Evolutionary conservation across 2,113 vertebrate species (phyloP).

Genomic region (western clawed frog (Xenopus tropicalis)): UCB_Xtro_10.0 CM004446.2:127314001-127314500

Average conservation of each 20-base stretch:
- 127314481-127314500: not conserved
- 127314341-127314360: conserved; percentile 96
- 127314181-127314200: conserved; percentile 15
- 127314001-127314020: too few relatives aligned
- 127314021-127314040: too few relatives aligned
- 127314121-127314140: too few relatives aligned
- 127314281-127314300: conserved; percentile 97
- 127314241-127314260: conserved; percentile 98
- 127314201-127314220: conserved; percentile 91
- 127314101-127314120: too few relatives aligned
- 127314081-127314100: too few relatives aligned
- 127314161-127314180: not conserved
- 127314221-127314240: conserved; percentile 97
- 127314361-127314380: conserved; percentile 95
- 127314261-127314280: conserved; percentile 87
- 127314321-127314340: conserved; percentile 93
- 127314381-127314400: conserved; percentile 13
- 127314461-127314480: too few relatives aligned
- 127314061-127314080: too few relatives aligned
- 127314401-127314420: not conserved
- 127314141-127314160: too few relatives aligned
- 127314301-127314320: conserved; percentile 95
- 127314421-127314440: not conserved
- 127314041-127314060: too few relatives aligned
- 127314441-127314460: too few relatives aligned